Evolutionary conservation across 2,797 vertebrate species (phyloP).

Genomic region (Emys orbicularis): DNA sequence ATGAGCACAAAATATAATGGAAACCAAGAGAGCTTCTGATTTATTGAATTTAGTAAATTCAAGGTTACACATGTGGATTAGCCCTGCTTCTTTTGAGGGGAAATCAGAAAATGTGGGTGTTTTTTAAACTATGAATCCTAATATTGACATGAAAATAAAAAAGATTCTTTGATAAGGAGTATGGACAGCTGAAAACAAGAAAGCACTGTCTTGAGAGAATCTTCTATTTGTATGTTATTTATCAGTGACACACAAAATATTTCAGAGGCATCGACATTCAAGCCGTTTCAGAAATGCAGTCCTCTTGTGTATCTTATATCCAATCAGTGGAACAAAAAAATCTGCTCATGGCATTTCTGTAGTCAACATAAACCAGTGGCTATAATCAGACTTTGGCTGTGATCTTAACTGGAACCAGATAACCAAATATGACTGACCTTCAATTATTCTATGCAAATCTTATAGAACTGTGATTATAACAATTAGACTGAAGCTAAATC

Average conservation of each 20-base stretch:
- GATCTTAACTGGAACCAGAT: background rate
- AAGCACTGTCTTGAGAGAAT: background rate
- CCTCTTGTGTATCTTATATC: fast-evolving
- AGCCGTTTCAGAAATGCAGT: background rate
- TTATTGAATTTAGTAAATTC: background rate
- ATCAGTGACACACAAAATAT: background rate
- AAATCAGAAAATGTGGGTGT: background rate
- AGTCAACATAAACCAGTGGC: background rate
- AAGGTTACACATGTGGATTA: background rate
- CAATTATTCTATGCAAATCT: background rate
- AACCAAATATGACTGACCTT: background rate
- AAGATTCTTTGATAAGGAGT: background rate
- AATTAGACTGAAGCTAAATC: background rate
- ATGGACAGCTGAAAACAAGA: background rate
- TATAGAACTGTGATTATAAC: background rate
- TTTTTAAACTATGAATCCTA: background rate
- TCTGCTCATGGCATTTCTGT: background rate
- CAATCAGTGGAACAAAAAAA: background rate
- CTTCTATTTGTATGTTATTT: background rate
- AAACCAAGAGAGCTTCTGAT: background rate
- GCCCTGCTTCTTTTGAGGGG: background rate
- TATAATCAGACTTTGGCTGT: background rate
- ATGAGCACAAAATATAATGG: background rate
- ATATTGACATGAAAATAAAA: background rate
- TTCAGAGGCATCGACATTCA: background rate